A percentile compares a stretch with the other conserved stretches of the same genome.
phyloP scores from a whole-genome alignment of 2,888 invertebrate species.

The Dorcus parallelipipedus region DNA sequence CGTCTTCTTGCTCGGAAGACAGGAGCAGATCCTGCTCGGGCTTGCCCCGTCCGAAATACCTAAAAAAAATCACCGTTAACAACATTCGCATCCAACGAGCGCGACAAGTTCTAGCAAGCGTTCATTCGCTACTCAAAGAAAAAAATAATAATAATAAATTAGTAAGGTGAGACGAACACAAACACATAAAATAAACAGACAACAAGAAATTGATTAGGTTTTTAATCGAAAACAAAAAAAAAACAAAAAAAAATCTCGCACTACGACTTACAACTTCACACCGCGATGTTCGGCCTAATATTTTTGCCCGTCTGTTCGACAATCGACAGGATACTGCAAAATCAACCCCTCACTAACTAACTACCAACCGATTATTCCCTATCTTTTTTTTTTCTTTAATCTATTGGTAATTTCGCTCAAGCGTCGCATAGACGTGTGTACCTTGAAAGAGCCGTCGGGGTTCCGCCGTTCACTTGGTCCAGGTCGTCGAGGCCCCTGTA shows the following conservation, averaged over 20 bases:
- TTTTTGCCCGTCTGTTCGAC: constrained; percentile 22
- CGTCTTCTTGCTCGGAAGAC: constrained; percentile 44
- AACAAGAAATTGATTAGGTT: constrained; percentile 16
- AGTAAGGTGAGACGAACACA: constrained; percentile 29
- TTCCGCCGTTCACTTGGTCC: constrained; percentile 39
- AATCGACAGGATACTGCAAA: constrained; percentile 23
- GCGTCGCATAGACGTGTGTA: constrained; percentile 17
- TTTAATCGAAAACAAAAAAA: constrained; percentile 31
- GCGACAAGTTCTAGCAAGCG: background rate
- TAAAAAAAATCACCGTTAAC: constrained; percentile 28
- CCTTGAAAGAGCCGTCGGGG: constrained; percentile 32
- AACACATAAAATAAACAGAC: constrained; percentile 31
- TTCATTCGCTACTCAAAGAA: background rate
- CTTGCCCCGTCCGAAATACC: constrained; percentile 48
- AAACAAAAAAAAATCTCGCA: constrained; percentile 1
- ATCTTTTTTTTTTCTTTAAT: background rate
- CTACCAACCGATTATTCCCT: background rate
- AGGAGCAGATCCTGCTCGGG: constrained; percentile 46
- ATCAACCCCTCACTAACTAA: background rate
- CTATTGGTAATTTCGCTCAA: background rate
- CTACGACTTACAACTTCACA: constrained; percentile 12
- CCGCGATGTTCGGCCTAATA: constrained; percentile 20
- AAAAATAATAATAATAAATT: constrained; percentile 3
- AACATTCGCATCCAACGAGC: background rate
- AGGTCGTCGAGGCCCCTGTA: constrained; percentile 78